Evolutionary conservation across 2,113 vertebrate genomes (phyloP).

Genomic region (Callipepla californica): DNA sequence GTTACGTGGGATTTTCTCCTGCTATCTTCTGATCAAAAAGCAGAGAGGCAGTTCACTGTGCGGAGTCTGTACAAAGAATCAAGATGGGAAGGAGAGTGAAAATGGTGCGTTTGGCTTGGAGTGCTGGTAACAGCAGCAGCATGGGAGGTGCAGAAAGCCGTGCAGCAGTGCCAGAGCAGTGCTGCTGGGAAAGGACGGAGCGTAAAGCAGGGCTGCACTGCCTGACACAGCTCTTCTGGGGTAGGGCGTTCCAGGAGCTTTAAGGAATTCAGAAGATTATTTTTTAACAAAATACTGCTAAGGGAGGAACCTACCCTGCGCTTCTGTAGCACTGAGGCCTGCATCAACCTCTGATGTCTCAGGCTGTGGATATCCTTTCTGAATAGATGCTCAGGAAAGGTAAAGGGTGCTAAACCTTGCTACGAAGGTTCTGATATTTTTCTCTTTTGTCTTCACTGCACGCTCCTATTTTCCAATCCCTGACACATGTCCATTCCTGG

Average conservation of each 20-base stretch:
- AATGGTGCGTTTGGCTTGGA: neutral
- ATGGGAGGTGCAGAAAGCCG: neutral
- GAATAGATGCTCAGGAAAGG: neutral
- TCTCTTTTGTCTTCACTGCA: neutral
- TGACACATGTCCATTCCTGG: neutral
- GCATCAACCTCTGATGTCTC: neutral
- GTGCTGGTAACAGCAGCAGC: neutral
- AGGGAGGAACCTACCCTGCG: conserved; percentile 3
- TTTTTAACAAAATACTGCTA: conserved; percentile 49
- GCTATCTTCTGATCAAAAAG: conserved; percentile 1
- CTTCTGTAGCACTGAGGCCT: neutral
- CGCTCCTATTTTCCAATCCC: neutral
- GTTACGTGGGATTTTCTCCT: neutral
- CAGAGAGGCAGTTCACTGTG: neutral
- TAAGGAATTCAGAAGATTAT: conserved; percentile 43
- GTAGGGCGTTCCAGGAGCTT: conserved; percentile 32
- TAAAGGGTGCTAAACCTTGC: neutral
- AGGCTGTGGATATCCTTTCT: neutral
- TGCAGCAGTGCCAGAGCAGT: neutral
- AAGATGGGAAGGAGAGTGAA: neutral
- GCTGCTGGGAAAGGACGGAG: conserved; percentile 14
- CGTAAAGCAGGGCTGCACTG: neutral
- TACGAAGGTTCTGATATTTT: neutral
- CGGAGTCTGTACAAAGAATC: neutral
- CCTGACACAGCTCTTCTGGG: conserved; percentile 12